Evolutionary conservation across 2,888 invertebrate genomes (phyloP), one percentile per base, ranked within the genome.

Genomic region (Thymelicus acteon): DNA sequence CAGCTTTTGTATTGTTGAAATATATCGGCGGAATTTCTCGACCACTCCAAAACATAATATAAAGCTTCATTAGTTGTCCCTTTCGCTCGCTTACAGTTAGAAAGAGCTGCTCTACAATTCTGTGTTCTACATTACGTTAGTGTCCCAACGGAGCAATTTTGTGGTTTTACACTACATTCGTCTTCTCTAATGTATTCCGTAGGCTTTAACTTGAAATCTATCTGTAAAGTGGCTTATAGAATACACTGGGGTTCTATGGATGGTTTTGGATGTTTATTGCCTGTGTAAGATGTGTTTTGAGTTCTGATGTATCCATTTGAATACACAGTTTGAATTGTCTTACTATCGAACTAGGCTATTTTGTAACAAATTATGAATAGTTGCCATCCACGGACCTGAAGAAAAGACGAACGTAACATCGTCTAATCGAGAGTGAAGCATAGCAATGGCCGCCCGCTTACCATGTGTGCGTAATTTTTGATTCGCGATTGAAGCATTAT

Each of bases 121-220:
- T 64, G 57, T 63, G 60, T 60, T 40, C 40, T 40, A 69, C 69
- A 69, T 69, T 58, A 61, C 48, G 69, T 63, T 69, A 64, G 70
- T 70, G 60, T 70, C 49, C 64, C 64, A 19, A 49, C 58, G 70
- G 64, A 49, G 60, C 70, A 64, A 70, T 70, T 70, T 52, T 63
- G 64, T 15, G 70, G 70, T 70, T 70, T 70, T 70, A 70, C 64
- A 70, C 70, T 70, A 70, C 70, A 70, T 70, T 48, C 24, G 64
- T 70, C 70, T 70, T 70, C 44, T 49, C 58, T 70, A 70, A 70
- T 70, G 70, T 70, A 70, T 70, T 70, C 70, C 44, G 64, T 40
- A 49, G 64, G 70, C 44, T 70, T 52, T 58, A 69, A 58, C 60
- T 60, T 49, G 70, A 60, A 70, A 64, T 64, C 70, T 70, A 70